These are phyloP conservation scores for Sylvia borin DNA, from an alignment of 2,797 vertebrate genomes.

Conservation along the genomic window DNA sequence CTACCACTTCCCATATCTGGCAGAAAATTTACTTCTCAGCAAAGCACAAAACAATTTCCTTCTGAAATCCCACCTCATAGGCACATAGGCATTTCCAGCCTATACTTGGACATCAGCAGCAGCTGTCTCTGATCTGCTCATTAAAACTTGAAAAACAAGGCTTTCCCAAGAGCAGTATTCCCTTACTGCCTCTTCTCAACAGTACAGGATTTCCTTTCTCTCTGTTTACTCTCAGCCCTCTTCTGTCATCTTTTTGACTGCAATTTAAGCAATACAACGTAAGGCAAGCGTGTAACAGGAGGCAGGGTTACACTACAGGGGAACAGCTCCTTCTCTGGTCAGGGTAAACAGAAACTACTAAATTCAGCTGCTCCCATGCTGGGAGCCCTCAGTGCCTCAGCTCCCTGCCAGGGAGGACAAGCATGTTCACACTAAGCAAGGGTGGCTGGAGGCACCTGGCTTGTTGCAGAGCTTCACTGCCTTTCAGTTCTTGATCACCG, in stretches of 20 bases:
- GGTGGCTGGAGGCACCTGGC: neutral
- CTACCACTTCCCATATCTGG: neutral
- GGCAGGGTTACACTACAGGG: neutral
- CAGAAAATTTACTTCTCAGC: neutral
- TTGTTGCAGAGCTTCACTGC: neutral
- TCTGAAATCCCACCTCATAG: neutral
- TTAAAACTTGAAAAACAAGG: conserved; percentile 25
- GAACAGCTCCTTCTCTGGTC: neutral
- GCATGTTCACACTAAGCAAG: accelerated
- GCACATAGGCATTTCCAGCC: neutral
- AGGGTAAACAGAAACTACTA: neutral
- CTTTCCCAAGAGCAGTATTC: neutral
- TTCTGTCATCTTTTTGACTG: neutral
- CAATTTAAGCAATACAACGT: neutral
- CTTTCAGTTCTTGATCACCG: neutral
- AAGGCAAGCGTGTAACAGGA: accelerated
- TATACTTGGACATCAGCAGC: neutral
- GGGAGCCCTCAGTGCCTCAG: neutral
- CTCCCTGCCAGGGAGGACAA: neutral
- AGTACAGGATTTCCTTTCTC: neutral
- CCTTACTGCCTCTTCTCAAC: neutral
- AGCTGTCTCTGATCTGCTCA: neutral
- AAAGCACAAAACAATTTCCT: neutral
- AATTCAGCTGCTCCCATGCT: neutral
- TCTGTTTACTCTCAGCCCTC: neutral